These are phyloP conservation scores for Mionectes macconnelli DNA, from an alignment of 2,113 vertebrate genomes.

Conservation along the genomic window DNA sequence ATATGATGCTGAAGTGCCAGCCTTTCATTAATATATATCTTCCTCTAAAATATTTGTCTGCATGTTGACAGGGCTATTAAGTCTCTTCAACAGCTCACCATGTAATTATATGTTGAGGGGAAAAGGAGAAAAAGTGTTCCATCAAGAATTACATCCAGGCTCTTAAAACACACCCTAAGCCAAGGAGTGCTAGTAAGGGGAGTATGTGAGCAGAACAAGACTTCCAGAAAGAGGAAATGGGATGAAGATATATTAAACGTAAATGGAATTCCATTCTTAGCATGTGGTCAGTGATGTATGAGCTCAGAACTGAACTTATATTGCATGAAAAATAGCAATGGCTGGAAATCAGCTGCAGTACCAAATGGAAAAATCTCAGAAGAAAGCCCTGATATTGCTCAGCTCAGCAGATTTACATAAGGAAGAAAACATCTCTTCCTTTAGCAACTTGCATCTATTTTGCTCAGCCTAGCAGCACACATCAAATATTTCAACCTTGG, in stretches of 20 bases:
- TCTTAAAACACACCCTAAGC: not conserved
- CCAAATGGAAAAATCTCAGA: conserved; percentile 28
- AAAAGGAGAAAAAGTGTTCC: not conserved
- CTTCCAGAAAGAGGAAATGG: not conserved
- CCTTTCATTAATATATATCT: conserved; percentile 24
- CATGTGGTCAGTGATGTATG: conserved; percentile 33
- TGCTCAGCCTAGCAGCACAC: not conserved
- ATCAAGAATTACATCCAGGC: not conserved
- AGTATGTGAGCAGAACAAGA: not conserved
- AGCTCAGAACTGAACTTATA: conserved; percentile 1
- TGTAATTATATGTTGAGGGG: not conserved
- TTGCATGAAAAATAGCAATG: conserved; percentile 26
- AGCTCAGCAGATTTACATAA: not conserved
- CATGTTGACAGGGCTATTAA: not conserved
- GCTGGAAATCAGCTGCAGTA: conserved; percentile 15
- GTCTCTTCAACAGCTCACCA: not conserved
- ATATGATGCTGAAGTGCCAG: not conserved
- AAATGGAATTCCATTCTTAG: conserved; percentile 57
- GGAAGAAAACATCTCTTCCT: not conserved
- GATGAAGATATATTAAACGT: conserved; percentile 24
- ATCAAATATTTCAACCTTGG: not conserved
- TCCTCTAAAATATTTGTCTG: conserved; percentile 1
- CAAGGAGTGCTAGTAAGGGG: not conserved
- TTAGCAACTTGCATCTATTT: not conserved
- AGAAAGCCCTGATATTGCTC: not conserved